Evolutionary conservation across 2,888 invertebrate genomes (phyloP), one percentile per base, ranked within the genome.

Genomic region (Limenitis camilla): DNA sequence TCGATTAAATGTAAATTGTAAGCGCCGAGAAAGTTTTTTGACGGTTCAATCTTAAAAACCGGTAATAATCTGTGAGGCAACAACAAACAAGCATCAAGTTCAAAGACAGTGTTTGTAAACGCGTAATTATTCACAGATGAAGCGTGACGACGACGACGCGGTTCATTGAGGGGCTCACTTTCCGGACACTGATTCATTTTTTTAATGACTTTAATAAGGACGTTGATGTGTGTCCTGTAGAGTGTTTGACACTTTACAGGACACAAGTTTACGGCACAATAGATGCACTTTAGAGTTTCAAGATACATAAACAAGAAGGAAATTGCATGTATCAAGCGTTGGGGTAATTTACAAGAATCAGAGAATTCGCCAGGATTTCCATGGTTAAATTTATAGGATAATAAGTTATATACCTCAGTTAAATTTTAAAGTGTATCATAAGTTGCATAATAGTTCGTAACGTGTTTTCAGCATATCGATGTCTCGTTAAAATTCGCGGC

Each of bases 401-500:
- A n/a, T n/a, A n/a, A n/a, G n/a, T n/a, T n/a, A n/a, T n/a, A n/a
- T n/a, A n/a, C n/a, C n/a, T n/a, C n/a, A n/a, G n/a, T n/a, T n/a
- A n/a, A n/a, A n/a, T n/a, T n/a, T n/a, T n/a, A n/a, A n/a, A n/a
- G n/a, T n/a, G 29, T 33, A 11, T 7, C 27, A 8, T 29, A 9
- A 8, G 19, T 46, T 52, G 31, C 53, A 47, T 53, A 53, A 56
- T 40, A 40, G 8, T 2, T 9, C 28, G 43, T 19, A 39, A 44
- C 42, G 38, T 6, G 36, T 51, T 51, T 51, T 40, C 32, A 39
- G 53, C 39, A 46, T 43, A 50, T 56, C 47, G 49, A 46, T 49
- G 39, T 35, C 52, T 58, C 53, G 61, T 67, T 63, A 62, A 61
- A 63, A 71, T 71, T 68, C 69, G 64, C 59, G 53, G 53, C 63